Conservation (phyloP, 2,797 vertebrate genomes). For the Sparidentex hasta region DNA sequence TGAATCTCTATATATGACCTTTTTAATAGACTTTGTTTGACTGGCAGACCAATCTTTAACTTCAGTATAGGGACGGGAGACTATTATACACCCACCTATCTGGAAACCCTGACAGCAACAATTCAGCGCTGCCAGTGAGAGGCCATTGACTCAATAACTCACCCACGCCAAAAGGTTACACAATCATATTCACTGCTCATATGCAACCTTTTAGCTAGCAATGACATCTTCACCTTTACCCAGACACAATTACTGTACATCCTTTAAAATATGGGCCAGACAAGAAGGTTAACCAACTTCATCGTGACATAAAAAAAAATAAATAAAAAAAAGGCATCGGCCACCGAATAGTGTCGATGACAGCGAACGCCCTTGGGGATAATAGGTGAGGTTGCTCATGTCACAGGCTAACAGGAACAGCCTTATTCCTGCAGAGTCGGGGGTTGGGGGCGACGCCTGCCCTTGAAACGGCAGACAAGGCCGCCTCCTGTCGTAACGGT, state of each 20-base stretch:
- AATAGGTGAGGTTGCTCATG: conserved; percentile 66
- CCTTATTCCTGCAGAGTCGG: conserved; percentile 42
- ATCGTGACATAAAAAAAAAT: conserved; percentile 58
- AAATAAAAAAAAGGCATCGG: conserved; percentile 21
- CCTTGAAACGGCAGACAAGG: conserved; percentile 63
- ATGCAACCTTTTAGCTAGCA: conserved; percentile 65
- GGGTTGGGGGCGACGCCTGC: conserved; percentile 27
- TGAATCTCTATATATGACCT: conserved; percentile 6
- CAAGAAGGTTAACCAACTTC: conserved; percentile 61
- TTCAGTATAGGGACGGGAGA: conserved; percentile 21
- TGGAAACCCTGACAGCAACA: conserved; percentile 49
- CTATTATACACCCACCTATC: conserved; percentile 25
- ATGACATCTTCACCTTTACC: conserved; percentile 67
- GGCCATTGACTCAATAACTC: conserved; percentile 64
- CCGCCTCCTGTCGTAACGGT: conserved; percentile 26
- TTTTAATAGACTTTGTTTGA: conserved; percentile 49
- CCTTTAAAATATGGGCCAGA: conserved; percentile 55
- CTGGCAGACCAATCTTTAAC: conserved; percentile 55
- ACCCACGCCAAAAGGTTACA: conserved; percentile 66
- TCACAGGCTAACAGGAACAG: conserved; percentile 58
- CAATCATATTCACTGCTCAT: conserved; percentile 56
- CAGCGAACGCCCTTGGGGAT: conserved; percentile 67
- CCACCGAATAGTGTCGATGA: conserved; percentile 28
- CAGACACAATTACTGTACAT: conserved; percentile 56
- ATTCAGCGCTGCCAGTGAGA: conserved; percentile 47